Base-by-base conservation (phyloP, 2,888 invertebrate species). In the Syrista parreyssii region DNA sequence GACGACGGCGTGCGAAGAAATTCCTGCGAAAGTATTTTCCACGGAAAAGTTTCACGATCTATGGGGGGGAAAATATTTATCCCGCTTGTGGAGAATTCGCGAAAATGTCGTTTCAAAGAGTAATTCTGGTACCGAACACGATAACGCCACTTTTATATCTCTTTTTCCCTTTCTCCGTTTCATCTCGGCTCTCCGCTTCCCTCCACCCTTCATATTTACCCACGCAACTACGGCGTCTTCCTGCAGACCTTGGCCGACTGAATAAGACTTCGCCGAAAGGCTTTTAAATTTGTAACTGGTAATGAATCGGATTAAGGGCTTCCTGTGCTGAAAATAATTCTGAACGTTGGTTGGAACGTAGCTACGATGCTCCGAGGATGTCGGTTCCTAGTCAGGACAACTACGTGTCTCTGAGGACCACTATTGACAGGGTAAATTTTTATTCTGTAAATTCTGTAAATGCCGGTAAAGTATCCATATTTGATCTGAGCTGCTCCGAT, bases 251-350 rank as follows among this genome's bases (percentile, higher is more conserved):
- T 55, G 55, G 23, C 23, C 2, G 55, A 23, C 23, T 2, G 55
- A 55, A 55, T 55, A 23, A 9, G 72, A 68, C 68, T 68, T 71
- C 15, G 77, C 73, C 23, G 73, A 40, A 78, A 74, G 76, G 69
- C 34, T 79, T 78, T 23, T 78, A 76, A 79, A 79, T 78, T 79
- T 79, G 74, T 79, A 76, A 79, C 68, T 68, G 33, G 31, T 35
- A 71, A 73, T 32, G 68, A 79, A 76, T 79, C 69, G 79, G 76
- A 79, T 79, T 79, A 79, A 69, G 71, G 76, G 75, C 77, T 78
- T 36, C 12, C 15, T 12, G 15, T 0, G 36, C 4, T 4, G 36
- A 36, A 36, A 36, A 36, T 36, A 36, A 36, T 36, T 36, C 15
- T 36, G 4, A 12, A 4, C 36, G 12, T 36, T 36, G 1, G 1